These are phyloP conservation scores for Drosophila lini DNA, from an alignment of 1,140 invertebrate genomes.

Conservation along the genomic window DNA sequence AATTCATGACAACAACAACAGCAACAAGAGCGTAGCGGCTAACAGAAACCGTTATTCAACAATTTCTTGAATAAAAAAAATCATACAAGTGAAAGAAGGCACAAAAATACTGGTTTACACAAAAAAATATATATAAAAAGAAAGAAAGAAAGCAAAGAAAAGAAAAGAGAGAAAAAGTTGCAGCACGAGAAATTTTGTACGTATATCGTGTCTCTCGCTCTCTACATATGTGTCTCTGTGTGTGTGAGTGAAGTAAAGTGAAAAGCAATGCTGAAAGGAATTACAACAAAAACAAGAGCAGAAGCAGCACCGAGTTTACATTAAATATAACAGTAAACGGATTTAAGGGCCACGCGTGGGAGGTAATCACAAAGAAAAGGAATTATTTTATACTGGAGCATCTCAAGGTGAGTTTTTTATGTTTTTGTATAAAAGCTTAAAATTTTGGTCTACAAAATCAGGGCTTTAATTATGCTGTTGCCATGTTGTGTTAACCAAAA, in stretches of 20 bases:
- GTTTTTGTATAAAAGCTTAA: background rate
- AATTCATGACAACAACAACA: slow-evolving; percentile 68
- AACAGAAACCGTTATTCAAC: slow-evolving; percentile 78
- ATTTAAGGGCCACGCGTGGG: slow-evolving; percentile 33
- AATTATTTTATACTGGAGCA: slow-evolving; percentile 1
- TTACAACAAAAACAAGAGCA: slow-evolving; percentile 49
- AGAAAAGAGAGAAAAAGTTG: slow-evolving; percentile 69
- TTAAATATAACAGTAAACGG: slow-evolving; percentile 56
- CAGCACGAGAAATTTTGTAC: slow-evolving; percentile 72
- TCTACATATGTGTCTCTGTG: slow-evolving; percentile 40
- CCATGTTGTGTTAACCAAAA: background rate
- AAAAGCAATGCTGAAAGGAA: slow-evolving; percentile 76
- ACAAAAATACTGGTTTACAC: slow-evolving; percentile 76
- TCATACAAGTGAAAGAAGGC: slow-evolving; percentile 78
- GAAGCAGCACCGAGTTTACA: slow-evolving; percentile 32
- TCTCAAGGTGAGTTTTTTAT: slow-evolving; percentile 24
- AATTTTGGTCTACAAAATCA: background rate
- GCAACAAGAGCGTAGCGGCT: slow-evolving; percentile 39
- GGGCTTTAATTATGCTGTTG: slow-evolving; percentile 37
- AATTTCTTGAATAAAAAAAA: slow-evolving; percentile 72
- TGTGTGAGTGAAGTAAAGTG: slow-evolving; percentile 63
- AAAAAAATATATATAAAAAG: slow-evolving; percentile 45
- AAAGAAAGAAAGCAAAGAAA: slow-evolving; percentile 59
- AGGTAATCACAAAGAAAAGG: slow-evolving; percentile 6
- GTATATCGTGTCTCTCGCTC: slow-evolving; percentile 53